phyloP scores from a whole-genome alignment of 2,797 vertebrate species.

The Orestias chungarensis region DNA sequence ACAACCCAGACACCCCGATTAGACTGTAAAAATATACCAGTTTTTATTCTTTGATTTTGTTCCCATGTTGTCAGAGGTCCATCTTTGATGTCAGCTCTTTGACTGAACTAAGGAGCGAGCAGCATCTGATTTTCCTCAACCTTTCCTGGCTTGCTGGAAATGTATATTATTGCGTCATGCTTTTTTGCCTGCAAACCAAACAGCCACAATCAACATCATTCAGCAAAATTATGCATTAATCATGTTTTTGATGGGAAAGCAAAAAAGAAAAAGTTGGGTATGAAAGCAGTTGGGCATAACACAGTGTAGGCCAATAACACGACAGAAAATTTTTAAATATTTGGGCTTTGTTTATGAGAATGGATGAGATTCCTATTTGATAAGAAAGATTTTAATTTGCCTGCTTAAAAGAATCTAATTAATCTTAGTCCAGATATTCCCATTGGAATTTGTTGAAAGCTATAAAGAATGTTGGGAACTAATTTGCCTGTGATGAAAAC shows the following conservation, averaged over 20 bases:
- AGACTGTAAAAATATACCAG: slow-evolving; percentile 30
- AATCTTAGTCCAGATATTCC: slow-evolving; percentile 22
- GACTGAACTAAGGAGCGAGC: slow-evolving; percentile 67
- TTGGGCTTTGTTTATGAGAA: slow-evolving; percentile 40
- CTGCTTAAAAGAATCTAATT: slow-evolving; percentile 41
- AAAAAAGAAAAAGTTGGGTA: slow-evolving; percentile 29
- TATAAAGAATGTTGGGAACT: slow-evolving; percentile 3
- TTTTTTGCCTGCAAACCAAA: slow-evolving; percentile 42
- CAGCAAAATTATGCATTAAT: slow-evolving; percentile 63
- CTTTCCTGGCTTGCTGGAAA: slow-evolving; percentile 56
- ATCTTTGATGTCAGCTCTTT: slow-evolving; percentile 60
- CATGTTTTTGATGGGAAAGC: slow-evolving; percentile 59
- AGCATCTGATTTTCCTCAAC: slow-evolving; percentile 64
- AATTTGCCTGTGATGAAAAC: slow-evolving; percentile 23
- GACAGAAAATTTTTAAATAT: slow-evolving; percentile 38
- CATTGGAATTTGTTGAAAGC: slow-evolving; percentile 22
- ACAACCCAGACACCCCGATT: slow-evolving; percentile 37
- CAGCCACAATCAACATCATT: slow-evolving; percentile 60
- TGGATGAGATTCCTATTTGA: slow-evolving; percentile 31
- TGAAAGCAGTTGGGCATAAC: slow-evolving; percentile 28
- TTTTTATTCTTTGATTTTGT: slow-evolving; percentile 41
- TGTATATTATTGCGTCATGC: slow-evolving; percentile 67
- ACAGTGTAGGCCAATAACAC: slow-evolving; percentile 26
- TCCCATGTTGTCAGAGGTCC: slow-evolving; percentile 53
- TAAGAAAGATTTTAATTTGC: slow-evolving; percentile 32